Evolutionary conservation across 2,113 vertebrate genomes (phyloP).

Genomic region (Caranx ignobilis): DNA sequence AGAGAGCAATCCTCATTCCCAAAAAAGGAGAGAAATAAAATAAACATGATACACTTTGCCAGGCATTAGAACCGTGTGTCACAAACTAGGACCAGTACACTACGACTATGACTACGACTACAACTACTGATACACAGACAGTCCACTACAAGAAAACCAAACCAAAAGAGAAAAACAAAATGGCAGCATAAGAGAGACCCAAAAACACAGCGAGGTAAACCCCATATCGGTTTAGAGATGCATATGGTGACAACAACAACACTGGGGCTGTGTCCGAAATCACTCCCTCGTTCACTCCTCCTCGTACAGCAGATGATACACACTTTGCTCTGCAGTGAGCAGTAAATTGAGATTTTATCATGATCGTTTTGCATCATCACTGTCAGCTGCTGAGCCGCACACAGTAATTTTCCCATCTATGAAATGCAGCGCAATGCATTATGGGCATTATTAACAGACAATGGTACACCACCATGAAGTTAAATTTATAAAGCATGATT

Average conservation of each 20-base stretch:
- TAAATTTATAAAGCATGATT: too few species aligned
- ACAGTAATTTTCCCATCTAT: neutral
- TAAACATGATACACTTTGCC: conserved; percentile 81
- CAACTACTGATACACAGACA: conserved; percentile 77
- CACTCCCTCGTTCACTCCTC: neutral
- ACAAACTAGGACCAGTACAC: conserved; percentile 81
- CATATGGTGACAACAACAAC: conserved; percentile 71
- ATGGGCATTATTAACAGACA: neutral
- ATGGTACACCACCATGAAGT: too few species aligned
- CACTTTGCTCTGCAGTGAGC: too few species aligned
- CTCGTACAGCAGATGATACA: neutral
- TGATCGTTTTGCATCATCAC: neutral
- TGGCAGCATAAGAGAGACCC: conserved; percentile 69
- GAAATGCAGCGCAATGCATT: neutral
- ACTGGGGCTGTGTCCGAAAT: neutral
- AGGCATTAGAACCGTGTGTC: conserved; percentile 82
- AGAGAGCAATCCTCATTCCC: conserved; percentile 80
- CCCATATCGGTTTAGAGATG: conserved; percentile 77
- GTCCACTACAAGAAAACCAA: conserved; percentile 77
- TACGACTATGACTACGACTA: conserved; percentile 75
- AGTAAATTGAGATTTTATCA: neutral
- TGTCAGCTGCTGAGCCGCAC: neutral
- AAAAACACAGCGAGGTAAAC: conserved; percentile 75
- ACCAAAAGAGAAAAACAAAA: conserved; percentile 65
- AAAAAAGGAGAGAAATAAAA: conserved; percentile 80